phyloP scores from a whole-genome alignment of 2,888 invertebrate species.

The Chymomyza amoena region DNA sequence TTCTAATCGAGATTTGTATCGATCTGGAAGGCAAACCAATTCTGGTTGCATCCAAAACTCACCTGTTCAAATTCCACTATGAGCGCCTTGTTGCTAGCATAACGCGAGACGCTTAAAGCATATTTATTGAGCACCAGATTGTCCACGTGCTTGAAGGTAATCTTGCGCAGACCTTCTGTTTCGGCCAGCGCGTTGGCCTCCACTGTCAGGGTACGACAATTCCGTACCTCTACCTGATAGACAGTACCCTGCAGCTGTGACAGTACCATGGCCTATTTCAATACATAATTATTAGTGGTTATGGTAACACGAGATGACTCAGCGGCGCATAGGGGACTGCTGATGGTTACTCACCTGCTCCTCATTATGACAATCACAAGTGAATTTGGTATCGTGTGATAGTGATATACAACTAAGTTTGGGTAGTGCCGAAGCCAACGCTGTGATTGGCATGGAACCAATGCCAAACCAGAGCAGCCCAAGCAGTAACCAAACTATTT shows the following conservation, averaged over 20 bases:
- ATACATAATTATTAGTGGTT: neutral
- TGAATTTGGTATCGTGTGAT: slow-evolving; percentile 74
- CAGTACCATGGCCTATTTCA: slow-evolving; percentile 81
- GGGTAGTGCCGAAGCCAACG: slow-evolving; percentile 12
- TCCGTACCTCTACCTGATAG: slow-evolving; percentile 83
- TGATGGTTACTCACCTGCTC: slow-evolving; percentile 70
- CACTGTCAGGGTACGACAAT: slow-evolving; percentile 83
- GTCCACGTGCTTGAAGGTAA: slow-evolving; percentile 83
- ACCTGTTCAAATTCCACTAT: slow-evolving; percentile 77
- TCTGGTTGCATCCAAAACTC: slow-evolving; percentile 26
- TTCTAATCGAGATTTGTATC: no score
- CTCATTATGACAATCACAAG: slow-evolving; percentile 76
- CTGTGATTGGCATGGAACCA: slow-evolving; percentile 9
- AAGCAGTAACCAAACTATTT: neutral
- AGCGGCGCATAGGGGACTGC: neutral
- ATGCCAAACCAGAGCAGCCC: neutral
- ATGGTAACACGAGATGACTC: neutral
- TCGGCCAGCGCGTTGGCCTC: slow-evolving; percentile 81
- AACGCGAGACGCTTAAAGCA: slow-evolving; percentile 82
- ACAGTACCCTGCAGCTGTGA: slow-evolving; percentile 77
- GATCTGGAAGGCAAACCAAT: no score
- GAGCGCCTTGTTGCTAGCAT: slow-evolving; percentile 75
- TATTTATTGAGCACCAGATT: slow-evolving; percentile 83
- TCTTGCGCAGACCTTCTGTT: slow-evolving; percentile 82
- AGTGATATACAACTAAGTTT: slow-evolving; percentile 74